Evolutionary conservation across 35 echinoderm and acorn worm genomes (phyloP).

Genomic region (Nesometra sesokonis): DNA sequence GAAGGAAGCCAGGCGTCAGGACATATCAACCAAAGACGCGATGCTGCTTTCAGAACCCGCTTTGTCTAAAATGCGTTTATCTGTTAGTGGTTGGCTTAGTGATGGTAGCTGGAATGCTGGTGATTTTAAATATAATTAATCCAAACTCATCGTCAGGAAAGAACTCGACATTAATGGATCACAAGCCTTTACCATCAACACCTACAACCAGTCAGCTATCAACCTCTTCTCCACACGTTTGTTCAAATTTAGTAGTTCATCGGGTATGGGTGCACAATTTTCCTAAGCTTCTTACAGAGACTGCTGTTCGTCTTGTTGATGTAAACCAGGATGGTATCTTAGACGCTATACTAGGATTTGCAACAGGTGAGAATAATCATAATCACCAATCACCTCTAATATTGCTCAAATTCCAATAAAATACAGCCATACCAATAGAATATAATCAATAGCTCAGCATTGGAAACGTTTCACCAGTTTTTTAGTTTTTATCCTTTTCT

Average conservation of each 20-base stretch:
- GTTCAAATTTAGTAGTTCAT: conserved; percentile 51
- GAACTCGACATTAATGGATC: too few species aligned
- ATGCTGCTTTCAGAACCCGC: neutral
- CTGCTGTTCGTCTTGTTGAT: conserved; percentile 64
- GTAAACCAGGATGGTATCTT: conserved; percentile 65
- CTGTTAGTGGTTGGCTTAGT: neutral
- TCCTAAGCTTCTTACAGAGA: conserved; percentile 53
- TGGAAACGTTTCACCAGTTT: too few species aligned
- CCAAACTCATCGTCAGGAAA: neutral
- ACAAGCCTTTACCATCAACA: neutral
- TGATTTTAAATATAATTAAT: neutral
- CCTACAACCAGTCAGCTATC: neutral
- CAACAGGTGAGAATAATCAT: conserved; percentile 45
- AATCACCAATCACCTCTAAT: neutral
- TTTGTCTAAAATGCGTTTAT: neutral
- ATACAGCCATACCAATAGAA: too few species aligned
- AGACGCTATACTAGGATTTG: conserved; percentile 81
- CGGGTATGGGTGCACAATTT: conserved; percentile 79
- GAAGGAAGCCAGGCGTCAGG: neutral
- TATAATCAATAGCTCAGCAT: too few species aligned
- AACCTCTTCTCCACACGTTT: neutral
- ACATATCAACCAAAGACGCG: neutral
- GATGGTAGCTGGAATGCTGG: neutral
- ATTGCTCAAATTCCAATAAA: too few species aligned
- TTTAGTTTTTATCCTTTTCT: too few species aligned